These are phyloP conservation scores for Watersipora subatra DNA, from an alignment of 1,140 invertebrate genomes.

Conservation along the genomic window DNA sequence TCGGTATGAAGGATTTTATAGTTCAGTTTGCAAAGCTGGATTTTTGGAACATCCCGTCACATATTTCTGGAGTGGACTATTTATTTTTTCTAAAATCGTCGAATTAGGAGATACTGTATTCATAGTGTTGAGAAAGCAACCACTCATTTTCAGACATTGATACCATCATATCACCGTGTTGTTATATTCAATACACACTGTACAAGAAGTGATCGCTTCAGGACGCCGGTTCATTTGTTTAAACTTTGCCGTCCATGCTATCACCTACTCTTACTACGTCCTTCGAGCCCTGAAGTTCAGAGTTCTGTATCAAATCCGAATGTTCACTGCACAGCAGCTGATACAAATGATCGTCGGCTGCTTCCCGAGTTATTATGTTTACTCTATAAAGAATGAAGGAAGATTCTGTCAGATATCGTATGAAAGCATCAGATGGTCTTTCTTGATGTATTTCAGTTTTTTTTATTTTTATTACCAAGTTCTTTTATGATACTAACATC, in stretches of 20 bases:
- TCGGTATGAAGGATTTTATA: constrained; percentile 72
- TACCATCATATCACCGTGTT: constrained; percentile 58
- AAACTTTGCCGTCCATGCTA: constrained; percentile 92
- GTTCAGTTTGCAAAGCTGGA: constrained; percentile 68
- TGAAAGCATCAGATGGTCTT: constrained; percentile 72
- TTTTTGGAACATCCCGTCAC: constrained; percentile 28
- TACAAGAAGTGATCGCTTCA: constrained; percentile 85
- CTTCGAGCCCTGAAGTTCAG: constrained; percentile 71
- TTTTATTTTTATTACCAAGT: constrained; percentile 42
- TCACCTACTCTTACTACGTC: constrained; percentile 97
- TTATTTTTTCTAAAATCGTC: constrained; percentile 82
- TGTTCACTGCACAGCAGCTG: constrained; percentile 86
- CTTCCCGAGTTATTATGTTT: constrained; percentile 72
- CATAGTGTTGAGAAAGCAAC: constrained; percentile 87
- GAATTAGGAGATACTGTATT: constrained; percentile 95
- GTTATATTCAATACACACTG: constrained; percentile 92
- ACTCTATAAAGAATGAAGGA: constrained; percentile 44
- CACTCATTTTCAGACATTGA: constrained; percentile 95
- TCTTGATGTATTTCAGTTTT: constrained; percentile 74
- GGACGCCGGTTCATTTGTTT: constrained; percentile 94
- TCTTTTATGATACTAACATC: constrained; percentile 42
- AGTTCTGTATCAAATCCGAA: constrained; percentile 69
- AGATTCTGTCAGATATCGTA: constrained; percentile 69
- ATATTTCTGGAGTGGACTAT: constrained; percentile 76
- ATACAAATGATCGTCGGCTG: constrained; percentile 89